Base-by-base conservation (phyloP, 2,888 invertebrate genomes). In the Euproctis similis region DNA sequence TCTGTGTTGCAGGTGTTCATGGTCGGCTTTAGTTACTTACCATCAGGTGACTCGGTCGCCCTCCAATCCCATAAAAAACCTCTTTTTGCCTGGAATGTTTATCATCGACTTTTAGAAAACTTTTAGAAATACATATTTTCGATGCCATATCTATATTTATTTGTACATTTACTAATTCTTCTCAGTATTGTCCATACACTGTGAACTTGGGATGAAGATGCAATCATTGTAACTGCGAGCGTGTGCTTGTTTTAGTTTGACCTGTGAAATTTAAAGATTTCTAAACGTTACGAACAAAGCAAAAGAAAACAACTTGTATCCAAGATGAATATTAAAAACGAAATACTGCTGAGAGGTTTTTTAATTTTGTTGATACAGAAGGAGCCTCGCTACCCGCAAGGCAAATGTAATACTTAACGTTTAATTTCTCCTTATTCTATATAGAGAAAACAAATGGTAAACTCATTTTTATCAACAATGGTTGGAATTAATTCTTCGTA, bases 171-270 rank as follows among this genome's bases (percentile, higher is more conserved):
- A 23, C 30, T 40, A 25, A 38, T 33, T 46, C 44, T 28, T 29
- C 31, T 34, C 28, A 36, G 47, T 39, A 61, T 55, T 59, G 62
- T 61, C 66, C 60, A 53, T 55, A 46, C 52, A 57, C 56, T 48
- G 57, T 59, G 57, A 61, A 57, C 63, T 51, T 61, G 52, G 67
- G 73, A 75, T 71, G 69, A 72, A 76, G 66, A 74, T 69, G 68
- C 70, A 77, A 75, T 74, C 74, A 76, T 62, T 48, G 58, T 57
- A 51, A 65, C 60, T 52, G 49, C 47, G 51, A 53, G 46, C 51
- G 53, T 46, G 56, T 43, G 48, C 38, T 41, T 41, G 36, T 51
- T 48, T 28, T 34, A 34, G 42, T 39, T 43, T 56, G 45, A 53
- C 52, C 49, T 56, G 55, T 37, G 31, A 28, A 24, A 34, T 38